Evolutionary conservation across 2,888 invertebrate species (phyloP), one percentile per base, ranked within the genome.

Genomic region (Caenorhabditis uteleia): DNA sequence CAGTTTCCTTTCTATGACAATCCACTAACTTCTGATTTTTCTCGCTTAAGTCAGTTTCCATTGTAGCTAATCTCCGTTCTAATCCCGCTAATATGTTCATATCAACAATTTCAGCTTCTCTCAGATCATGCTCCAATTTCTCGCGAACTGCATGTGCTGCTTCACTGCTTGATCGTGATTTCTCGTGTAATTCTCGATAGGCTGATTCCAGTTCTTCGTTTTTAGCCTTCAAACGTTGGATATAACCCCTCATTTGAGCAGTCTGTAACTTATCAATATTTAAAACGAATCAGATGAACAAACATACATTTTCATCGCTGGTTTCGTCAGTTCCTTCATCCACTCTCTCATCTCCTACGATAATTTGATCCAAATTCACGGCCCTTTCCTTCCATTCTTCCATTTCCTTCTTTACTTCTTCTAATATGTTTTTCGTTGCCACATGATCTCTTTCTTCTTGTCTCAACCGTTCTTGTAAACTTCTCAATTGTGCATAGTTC

Each of bases 71-170:
- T 38, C 62, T 10, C 29, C 3, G n/a, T 27, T 62, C 62, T 25
- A 62, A 56, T 2, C 62, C 48, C 25, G 56, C 62, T 26, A 62
- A 25, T 5, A 62, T 23, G 16, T 47, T 48, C 18, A 47, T 6
- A 26, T 64, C 64, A 2, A 64, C 57, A 31, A 57, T 42, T 14
- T 53, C 53, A 10, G 62, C 56, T 27, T 62, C 62, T 27, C 39
- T 45, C 1, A 59, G 39, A 16, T 55, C 47, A 2, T 20, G 21
- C 12, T 54, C 47, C 12, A 65, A 33, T 16, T 16, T 43, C 18
- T 23, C 6, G 25, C 25, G 40, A 40, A 25, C 42, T 27, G 8
- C 7, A 27, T 6, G 4, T 16, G 42, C 26, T 16, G n/a, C 7
- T 27, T 43, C n/a, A n/a, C n/a, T n/a, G n/a, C n/a, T n/a, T n/a